A percentile compares a stretch with the other conserved stretches of the same genome.
Conservation (phyloP, 2,888 invertebrate genomes). For the Tromatobia lineatoria region DNA sequence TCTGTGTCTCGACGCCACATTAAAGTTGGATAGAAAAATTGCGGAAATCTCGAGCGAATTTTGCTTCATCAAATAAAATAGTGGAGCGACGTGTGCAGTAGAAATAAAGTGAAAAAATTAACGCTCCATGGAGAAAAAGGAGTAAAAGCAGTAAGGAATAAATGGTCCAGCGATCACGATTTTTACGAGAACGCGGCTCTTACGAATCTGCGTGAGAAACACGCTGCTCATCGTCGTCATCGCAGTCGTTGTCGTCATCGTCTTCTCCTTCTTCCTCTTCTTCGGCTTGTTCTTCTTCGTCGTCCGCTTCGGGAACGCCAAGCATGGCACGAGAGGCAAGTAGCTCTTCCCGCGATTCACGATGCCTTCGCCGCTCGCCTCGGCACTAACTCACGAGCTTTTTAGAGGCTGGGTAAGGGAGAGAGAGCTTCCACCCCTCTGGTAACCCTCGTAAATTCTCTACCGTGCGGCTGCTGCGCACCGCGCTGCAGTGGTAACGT, state of each 20-base stretch:
- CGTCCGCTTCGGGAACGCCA: slow-evolving; percentile 32
- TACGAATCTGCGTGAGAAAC: slow-evolving; percentile 49
- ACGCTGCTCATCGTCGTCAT: background rate
- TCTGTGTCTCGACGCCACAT: slow-evolving; percentile 6
- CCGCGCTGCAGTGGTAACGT: slow-evolving; percentile 62
- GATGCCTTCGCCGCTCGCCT: slow-evolving; percentile 68
- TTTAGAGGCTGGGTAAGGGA: slow-evolving; percentile 47
- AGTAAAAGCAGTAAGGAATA: background rate
- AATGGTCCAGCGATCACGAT: background rate
- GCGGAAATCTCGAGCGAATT: slow-evolving; percentile 2
- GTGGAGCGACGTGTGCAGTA: background rate
- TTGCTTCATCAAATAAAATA: slow-evolving; percentile 9
- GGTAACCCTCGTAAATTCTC: slow-evolving; percentile 72
- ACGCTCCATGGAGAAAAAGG: background rate
- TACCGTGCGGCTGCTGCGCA: slow-evolving; percentile 68
- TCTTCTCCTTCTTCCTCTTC: background rate
- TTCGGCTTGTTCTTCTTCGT: background rate
- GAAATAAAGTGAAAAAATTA: slow-evolving; percentile 39
- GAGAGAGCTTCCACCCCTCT: slow-evolving; percentile 54
- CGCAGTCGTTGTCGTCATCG: background rate
- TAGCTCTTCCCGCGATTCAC: slow-evolving; percentile 66
- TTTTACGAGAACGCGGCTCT: background rate
- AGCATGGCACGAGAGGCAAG: slow-evolving; percentile 36
- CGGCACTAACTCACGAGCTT: slow-evolving; percentile 70
- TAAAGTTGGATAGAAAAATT: slow-evolving; percentile 25